Evolutionary conservation across 2,797 vertebrate species (phyloP).

Genomic region (Cossypha niveicapilla): DNA sequence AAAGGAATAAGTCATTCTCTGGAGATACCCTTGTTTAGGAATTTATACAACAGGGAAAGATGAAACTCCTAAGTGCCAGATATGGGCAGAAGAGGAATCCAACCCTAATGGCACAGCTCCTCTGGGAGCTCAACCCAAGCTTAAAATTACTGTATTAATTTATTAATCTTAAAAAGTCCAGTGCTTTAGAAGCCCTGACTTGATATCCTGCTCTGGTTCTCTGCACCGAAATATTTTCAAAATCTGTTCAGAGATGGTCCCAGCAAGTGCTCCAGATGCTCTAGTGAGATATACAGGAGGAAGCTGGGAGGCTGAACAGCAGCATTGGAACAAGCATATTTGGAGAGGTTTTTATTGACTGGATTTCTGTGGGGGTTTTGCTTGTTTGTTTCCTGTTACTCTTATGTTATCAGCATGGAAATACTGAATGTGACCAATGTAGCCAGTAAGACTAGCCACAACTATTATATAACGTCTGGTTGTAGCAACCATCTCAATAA

Average conservation of each 20-base stretch:
- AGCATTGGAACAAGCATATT: background rate
- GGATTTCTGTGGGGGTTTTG: background rate
- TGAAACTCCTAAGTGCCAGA: background rate
- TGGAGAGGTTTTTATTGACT: background rate
- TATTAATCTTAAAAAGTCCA: background rate
- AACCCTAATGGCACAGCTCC: background rate
- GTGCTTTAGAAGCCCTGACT: background rate
- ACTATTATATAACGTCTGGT: slow-evolving; percentile 63
- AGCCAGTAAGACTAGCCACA: slow-evolving; percentile 67
- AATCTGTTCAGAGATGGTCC: background rate
- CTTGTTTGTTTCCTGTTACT: slow-evolving; percentile 57
- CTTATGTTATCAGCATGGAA: slow-evolving; percentile 51
- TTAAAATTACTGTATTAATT: background rate
- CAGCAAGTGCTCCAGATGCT: background rate
- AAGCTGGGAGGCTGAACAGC: background rate
- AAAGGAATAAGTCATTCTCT: background rate
- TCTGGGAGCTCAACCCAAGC: background rate
- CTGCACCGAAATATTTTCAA: background rate
- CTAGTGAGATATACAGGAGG: background rate
- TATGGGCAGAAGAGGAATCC: background rate
- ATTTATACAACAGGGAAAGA: background rate
- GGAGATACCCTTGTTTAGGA: background rate
- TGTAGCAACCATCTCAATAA: slow-evolving; percentile 43
- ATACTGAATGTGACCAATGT: slow-evolving; percentile 55
- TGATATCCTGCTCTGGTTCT: background rate